Evolutionary conservation across 1,140 invertebrate genomes (phyloP), one percentile per base, ranked within the genome.

Genomic region (Gonatopus flavifemur): DNA sequence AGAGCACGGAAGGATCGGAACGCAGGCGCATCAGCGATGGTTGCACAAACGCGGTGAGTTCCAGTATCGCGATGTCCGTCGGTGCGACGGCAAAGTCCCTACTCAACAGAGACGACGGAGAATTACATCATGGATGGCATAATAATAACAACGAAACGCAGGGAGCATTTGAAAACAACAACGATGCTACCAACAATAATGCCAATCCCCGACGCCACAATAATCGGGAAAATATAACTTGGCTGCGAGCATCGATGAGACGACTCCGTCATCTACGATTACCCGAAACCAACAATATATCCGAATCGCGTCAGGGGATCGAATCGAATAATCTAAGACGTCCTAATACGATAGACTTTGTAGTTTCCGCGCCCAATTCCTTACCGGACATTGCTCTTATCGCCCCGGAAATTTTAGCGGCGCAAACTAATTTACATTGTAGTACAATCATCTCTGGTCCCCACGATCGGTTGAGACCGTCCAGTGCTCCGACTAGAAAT

Each of bases 51-150:
- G 46, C 51, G 52, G 48, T 56, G 50, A 54, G 46, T 37, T 43
- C 51, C 69, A 77, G 76, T 77, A 65, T 64, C 66, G 72, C 71
- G 70, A 78, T 77, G 76, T 76, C 72, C 64, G 74, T 72, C 69
- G 65, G 57, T 55, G 66, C 60, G 66, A 69, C 72, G 67, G 67
- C 52, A 46, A 75, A 75, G 64, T 64, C 63, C 46, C 25, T 45
- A 32, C 40, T 49, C 15, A 28, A 41, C 13, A 38, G 16, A 13
- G 44, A 38, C 41, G 30, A 13, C 25, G 16, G 19, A 18, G 28
- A 52, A 18, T 36, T 8, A 15, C 35, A 32, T 18, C 37, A 19
- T 15, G 13, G 15, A 31, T 32, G 19, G 6, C 24, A 22, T 22
- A 24, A 43, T 15, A 21, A 13, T 22, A 45, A 51, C 30, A 52